Evolutionary conservation across 2,113 vertebrate genomes (phyloP).

Genomic region (Triplophysa rosa): DNA sequence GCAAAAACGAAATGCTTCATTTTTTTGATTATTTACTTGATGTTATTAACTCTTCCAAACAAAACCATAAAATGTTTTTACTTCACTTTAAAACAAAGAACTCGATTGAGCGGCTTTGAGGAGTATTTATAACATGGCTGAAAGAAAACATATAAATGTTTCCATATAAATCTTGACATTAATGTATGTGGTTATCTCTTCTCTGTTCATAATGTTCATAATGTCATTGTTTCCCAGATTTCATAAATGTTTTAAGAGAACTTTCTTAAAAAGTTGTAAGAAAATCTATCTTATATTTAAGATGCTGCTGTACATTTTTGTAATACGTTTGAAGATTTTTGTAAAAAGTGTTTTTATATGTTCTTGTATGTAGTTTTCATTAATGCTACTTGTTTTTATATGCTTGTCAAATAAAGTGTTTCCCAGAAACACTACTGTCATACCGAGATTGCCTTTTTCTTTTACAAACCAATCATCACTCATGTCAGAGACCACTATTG

Average conservation of each 20-base stretch:
- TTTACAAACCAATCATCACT: background rate
- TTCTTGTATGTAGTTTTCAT: constrained; percentile 51
- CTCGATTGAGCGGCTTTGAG: constrained; percentile 1
- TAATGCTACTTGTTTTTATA: constrained; percentile 70
- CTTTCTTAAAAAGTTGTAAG: background rate
- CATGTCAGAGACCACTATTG: background rate
- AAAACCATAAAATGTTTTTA: background rate
- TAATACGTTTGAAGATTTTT: constrained; percentile 58
- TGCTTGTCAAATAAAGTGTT: constrained; percentile 72
- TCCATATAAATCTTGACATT: constrained; percentile 56
- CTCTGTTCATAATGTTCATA: constrained; percentile 8
- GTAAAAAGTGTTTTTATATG: constrained; percentile 71
- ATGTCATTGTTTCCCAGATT: constrained; percentile 21
- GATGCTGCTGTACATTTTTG: constrained; percentile 54
- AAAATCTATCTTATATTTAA: constrained; percentile 63
- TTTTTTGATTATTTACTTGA: background rate
- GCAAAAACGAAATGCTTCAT: background rate
- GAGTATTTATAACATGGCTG: constrained; percentile 57
- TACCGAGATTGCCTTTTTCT: too few species aligned
- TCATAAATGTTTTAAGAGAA: constrained; percentile 22
- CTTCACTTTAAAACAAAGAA: constrained; percentile 30
- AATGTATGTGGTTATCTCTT: constrained; percentile 33
- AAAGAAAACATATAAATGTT: constrained; percentile 45
- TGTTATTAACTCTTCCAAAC: background rate
- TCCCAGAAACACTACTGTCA: constrained; percentile 47